Percentiles rank a stretch among this genome's conserved stretches.
Conservation (phyloP, 2,113 vertebrate genomes). For the Atherinomorus stipes region DNA sequence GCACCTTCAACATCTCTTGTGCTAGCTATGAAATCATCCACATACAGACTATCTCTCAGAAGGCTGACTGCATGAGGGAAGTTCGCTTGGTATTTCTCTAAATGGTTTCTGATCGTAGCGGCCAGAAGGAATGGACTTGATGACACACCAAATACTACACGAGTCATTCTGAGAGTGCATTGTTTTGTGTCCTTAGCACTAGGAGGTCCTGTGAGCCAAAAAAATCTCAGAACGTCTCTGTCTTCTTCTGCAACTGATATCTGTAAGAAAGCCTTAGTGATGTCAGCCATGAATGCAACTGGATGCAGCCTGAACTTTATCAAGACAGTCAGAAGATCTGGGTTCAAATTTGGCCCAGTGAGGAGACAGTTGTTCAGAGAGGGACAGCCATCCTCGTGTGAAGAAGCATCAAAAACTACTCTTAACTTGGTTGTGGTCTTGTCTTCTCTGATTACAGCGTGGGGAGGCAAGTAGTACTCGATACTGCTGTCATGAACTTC, state of each 20-base stretch:
- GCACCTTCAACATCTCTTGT: not conserved
- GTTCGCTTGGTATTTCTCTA: not conserved
- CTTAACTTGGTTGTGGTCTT: not conserved
- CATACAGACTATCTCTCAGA: not conserved
- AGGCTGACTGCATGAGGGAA: not conserved
- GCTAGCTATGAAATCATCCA: not conserved
- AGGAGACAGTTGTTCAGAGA: not conserved
- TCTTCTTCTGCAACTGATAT: not conserved
- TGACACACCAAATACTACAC: not conserved
- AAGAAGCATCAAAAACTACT: conserved; percentile 2
- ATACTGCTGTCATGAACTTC: too few species aligned
- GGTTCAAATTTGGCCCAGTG: not conserved
- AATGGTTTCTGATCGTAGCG: not conserved
- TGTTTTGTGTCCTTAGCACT: not conserved
- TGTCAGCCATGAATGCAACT: not conserved
- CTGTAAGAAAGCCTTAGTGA: not conserved
- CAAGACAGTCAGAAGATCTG: not conserved
- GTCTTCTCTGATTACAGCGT: conserved; percentile 1
- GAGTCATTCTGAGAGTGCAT: not conserved
- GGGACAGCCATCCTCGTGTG: not conserved
- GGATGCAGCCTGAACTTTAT: not conserved
- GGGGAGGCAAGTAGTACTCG: conserved; percentile 1
- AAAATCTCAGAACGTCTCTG: not conserved
- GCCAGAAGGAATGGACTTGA: not conserved
- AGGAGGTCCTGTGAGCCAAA: not conserved